phyloP scores from a whole-genome alignment of 2,888 invertebrate species.

The Odontocolon sp. region DNA sequence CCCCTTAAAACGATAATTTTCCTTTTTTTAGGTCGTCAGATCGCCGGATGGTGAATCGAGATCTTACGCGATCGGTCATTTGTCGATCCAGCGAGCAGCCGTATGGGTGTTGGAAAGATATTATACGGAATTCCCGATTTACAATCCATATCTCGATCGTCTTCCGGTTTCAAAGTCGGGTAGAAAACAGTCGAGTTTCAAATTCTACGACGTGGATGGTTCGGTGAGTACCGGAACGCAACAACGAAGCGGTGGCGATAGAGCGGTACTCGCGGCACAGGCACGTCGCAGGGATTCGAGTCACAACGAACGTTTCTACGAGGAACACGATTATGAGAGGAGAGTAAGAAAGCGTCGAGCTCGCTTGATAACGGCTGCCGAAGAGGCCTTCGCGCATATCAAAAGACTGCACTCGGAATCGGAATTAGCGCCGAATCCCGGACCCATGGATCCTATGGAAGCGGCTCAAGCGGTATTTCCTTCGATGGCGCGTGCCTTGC shows the following conservation, averaged over 20 bases:
- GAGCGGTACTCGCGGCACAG: slow-evolving; percentile 83
- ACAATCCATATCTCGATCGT: slow-evolving; percentile 97
- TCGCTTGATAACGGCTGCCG: slow-evolving; percentile 94
- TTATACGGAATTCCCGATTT: slow-evolving; percentile 97
- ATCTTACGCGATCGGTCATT: slow-evolving; percentile 93
- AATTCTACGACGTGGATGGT: slow-evolving; percentile 98
- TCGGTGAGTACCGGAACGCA: slow-evolving; percentile 85
- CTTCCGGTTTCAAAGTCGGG: slow-evolving; percentile 93
- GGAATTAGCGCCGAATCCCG: slow-evolving; percentile 86
- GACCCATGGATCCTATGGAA: slow-evolving; percentile 95
- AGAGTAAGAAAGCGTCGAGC: slow-evolving; percentile 95
- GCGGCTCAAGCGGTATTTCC: slow-evolving; percentile 99
- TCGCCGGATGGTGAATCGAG: slow-evolving; percentile 97
- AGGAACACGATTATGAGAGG: slow-evolving; percentile 98
- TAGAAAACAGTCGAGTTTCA: slow-evolving; percentile 92
- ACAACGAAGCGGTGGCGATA: slow-evolving; percentile 79
- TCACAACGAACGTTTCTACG: slow-evolving; percentile 98
- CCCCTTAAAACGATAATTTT: too few species aligned
- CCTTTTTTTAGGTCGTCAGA: slow-evolving; percentile 85
- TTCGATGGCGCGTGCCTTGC: slow-evolving; percentile 96
- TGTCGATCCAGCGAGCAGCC: slow-evolving; percentile 97
- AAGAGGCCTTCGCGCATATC: slow-evolving; percentile 99
- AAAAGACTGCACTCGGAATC: slow-evolving; percentile 89
- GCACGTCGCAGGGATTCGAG: slow-evolving; percentile 94
- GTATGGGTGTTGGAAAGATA: slow-evolving; percentile 97